Conservation (phyloP, 2,888 invertebrate species). For the Dyspetes luteomarginatus region DNA sequence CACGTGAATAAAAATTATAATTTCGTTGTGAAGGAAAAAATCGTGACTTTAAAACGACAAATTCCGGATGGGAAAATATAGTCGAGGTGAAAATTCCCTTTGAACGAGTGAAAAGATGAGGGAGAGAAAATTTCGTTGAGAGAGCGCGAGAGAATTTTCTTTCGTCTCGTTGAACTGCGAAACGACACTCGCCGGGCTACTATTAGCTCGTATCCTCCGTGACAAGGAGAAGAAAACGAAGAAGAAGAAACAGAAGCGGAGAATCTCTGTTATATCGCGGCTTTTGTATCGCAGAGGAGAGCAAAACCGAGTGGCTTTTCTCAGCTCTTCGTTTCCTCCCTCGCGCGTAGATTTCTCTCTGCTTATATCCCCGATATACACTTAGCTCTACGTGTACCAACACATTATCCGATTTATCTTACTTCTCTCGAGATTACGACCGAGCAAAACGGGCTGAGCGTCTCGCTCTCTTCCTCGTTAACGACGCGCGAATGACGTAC, state of each 20-base stretch:
- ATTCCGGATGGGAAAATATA: background rate
- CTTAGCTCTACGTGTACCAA: conserved; percentile 26
- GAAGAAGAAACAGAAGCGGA: conserved; percentile 40
- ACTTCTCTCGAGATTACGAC: conserved; percentile 37
- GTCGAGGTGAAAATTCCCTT: background rate
- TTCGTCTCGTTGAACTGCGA: conserved; percentile 10
- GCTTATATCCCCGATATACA: conserved; percentile 12
- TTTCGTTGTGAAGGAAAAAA: background rate
- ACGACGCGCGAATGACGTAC: conserved; percentile 72
- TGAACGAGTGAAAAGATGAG: background rate
- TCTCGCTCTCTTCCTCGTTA: conserved; percentile 68
- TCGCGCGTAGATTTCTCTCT: background rate
- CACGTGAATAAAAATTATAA: too few species aligned
- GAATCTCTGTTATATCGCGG: conserved; percentile 54
- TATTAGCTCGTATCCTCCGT: conserved; percentile 25
- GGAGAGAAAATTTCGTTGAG: background rate
- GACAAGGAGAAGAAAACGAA: conserved; percentile 25
- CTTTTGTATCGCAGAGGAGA: conserved; percentile 43
- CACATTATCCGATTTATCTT: conserved; percentile 67
- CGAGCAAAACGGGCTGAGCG: conserved; percentile 48
- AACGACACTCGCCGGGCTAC: conserved; percentile 32
- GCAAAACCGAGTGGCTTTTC: conserved; percentile 56
- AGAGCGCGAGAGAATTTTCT: conserved; percentile 21
- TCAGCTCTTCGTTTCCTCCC: conserved; percentile 34
- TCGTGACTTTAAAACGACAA: background rate